Base-by-base conservation (phyloP, 1,140 invertebrate species). In the Tetramorium parvispinum region DNA sequence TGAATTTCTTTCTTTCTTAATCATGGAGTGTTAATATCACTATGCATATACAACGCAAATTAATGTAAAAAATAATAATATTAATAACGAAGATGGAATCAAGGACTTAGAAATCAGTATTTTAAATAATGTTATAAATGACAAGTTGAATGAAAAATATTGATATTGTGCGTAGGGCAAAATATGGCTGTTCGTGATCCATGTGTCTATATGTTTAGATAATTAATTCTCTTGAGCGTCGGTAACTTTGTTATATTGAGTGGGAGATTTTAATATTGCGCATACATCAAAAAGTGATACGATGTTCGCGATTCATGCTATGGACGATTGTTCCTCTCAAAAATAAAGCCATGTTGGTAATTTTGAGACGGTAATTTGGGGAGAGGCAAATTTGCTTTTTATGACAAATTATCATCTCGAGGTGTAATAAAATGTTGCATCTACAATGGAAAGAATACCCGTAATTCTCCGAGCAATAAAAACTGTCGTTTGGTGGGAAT, bases 401-500 rank as follows among this genome's bases (percentile, higher is more conserved):
- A 13, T 18, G 37, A 46, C 11, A 18, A 59, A 75, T 83, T 32
- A 70, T 82, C 51, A 32, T 66, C 37, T 59, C 24, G 18, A 21
- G 53, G 1, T 70, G 40, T 71, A 82, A 82, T 59, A 75, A 83
- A 32, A 83, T n/a, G 40, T 46, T 73, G 13, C 53, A 32, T 10
- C 21, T 21, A 21, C 46, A 51, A 66, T 13, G 8, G 32, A 32
- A 24, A 75, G 51, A 75, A 53, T 57, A 73, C 37, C 16, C 13
- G 13, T 87, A 85, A 88, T 88, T 88, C 68, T 24, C 4, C 24
- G 46, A 24, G 71, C 65, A 85, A 88, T 88, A 88, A 88, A 88
- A 73, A 37, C 11, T 51, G 65, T 83, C 88, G 83, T 85, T 87
- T 43, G 13, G 51, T 24, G 51, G 4, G 24, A 59, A 73, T 85